phyloP scores from a whole-genome alignment of 1,140 invertebrate species.

The Drosophila bocqueti region DNA sequence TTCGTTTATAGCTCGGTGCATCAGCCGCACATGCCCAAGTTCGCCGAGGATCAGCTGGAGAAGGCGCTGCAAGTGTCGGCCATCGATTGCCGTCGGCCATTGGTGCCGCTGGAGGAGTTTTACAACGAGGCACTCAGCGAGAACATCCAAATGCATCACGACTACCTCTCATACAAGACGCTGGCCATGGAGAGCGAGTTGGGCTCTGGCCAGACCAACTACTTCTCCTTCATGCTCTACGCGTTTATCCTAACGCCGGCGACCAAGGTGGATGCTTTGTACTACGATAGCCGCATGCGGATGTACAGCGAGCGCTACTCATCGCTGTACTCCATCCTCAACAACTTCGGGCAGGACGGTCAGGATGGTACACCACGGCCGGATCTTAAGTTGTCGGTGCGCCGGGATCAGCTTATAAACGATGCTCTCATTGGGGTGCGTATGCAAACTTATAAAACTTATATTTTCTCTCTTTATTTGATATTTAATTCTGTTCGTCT shows the following conservation, averaged over 20 bases:
- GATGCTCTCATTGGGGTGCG: conserved; percentile 93
- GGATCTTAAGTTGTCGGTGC: conserved; percentile 92
- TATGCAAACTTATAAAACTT: too few species aligned
- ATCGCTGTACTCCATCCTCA: conserved; percentile 90
- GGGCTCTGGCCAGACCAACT: conserved; percentile 82
- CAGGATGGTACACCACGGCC: conserved; percentile 90
- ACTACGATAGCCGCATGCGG: conserved; percentile 97
- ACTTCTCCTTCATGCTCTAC: conserved; percentile 97
- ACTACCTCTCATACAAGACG: conserved; percentile 95
- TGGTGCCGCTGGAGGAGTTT: conserved; percentile 94
- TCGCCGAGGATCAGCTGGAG: conserved; percentile 87
- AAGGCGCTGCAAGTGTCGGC: conserved; percentile 89
- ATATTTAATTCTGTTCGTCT: too few species aligned
- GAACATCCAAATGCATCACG: conserved; percentile 95
- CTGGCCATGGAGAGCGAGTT: conserved; percentile 74
- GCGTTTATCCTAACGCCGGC: conserved; percentile 96
- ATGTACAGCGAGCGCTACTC: conserved; percentile 95
- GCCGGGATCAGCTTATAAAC: conserved; percentile 95
- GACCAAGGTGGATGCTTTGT: conserved; percentile 95
- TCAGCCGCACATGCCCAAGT: conserved; percentile 85
- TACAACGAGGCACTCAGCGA: conserved; percentile 97
- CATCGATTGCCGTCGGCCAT: conserved; percentile 92
- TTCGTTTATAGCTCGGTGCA: conserved; percentile 64
- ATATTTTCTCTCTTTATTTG: too few species aligned
- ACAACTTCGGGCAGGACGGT: conserved; percentile 74